These are phyloP conservation scores for Peucedramus taeniatus DNA, from an alignment of 2,113 vertebrate species.

Conservation along the genomic window DNA sequence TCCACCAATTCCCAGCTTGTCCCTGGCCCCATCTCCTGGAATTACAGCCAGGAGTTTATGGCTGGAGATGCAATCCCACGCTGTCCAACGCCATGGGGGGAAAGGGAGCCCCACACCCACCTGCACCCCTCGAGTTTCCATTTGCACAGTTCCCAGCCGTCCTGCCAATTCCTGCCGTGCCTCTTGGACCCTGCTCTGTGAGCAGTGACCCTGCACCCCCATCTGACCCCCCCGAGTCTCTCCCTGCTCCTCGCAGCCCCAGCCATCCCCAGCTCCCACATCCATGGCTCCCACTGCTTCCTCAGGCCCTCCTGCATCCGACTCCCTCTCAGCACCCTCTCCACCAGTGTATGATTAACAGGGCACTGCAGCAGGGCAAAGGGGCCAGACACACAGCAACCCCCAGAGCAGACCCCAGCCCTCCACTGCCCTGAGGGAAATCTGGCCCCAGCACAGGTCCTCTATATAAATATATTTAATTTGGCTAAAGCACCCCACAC, in stretches of 20 bases:
- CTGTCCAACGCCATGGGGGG: accelerated
- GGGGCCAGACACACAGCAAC: background rate
- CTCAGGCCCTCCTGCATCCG: background rate
- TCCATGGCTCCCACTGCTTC: background rate
- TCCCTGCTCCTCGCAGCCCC: background rate
- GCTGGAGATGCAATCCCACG: background rate
- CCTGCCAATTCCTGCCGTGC: accelerated
- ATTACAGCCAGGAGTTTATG: accelerated
- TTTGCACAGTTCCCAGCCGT: accelerated
- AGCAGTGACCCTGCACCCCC: background rate
- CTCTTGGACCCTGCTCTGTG: accelerated
- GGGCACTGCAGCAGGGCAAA: background rate
- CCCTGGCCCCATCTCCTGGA: background rate
- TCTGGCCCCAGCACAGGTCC: background rate
- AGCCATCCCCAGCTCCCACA: background rate
- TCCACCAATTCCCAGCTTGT: background rate
- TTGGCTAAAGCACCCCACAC: background rate
- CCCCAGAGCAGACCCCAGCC: background rate
- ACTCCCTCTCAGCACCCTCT: background rate
- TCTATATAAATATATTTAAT: conserved; percentile 34
- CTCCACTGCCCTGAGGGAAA: background rate
- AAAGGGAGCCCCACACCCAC: background rate
- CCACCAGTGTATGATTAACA: background rate
- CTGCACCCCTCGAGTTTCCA: background rate
- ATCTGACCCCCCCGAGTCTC: background rate